Conservation (phyloP, 2,797 vertebrate species). For the Gymnoscopelus microlampas region DNA sequence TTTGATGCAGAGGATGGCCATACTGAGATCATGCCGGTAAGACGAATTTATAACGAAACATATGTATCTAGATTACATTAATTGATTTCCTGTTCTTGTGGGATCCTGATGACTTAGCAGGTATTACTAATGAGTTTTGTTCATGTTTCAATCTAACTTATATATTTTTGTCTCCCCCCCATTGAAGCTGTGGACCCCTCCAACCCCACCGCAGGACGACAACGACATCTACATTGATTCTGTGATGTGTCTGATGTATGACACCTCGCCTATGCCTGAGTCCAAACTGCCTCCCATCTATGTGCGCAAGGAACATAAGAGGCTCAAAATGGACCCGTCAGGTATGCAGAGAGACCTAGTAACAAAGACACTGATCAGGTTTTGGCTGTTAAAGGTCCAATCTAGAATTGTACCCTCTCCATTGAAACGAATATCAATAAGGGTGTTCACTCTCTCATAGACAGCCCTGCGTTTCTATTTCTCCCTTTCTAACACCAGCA, state of each 20-base stretch:
- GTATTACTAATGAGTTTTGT: neutral
- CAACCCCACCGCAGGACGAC: conserved; percentile 93
- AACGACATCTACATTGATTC: conserved; percentile 95
- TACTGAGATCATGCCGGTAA: conserved; percentile 95
- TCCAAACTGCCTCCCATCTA: conserved; percentile 91
- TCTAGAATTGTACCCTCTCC: no score
- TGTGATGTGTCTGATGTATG: conserved; percentile 95
- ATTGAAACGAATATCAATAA: no score
- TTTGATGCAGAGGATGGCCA: conserved; percentile 90
- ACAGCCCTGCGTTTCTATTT: neutral
- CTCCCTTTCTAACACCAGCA: conserved; percentile 55
- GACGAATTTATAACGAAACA: conserved; percentile 26
- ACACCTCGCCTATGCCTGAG: conserved; percentile 89
- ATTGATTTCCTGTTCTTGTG: neutral
- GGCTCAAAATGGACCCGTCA: conserved; percentile 90
- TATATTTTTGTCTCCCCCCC: neutral
- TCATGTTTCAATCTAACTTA: neutral
- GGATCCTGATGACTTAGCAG: no score
- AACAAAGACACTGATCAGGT: no score
- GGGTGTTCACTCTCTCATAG: neutral
- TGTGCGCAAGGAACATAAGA: conserved; percentile 91
- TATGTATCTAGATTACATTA: neutral
- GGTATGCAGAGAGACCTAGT: conserved; percentile 66
- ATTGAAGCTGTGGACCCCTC: conserved; percentile 91
- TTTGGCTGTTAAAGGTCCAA: no score